Evolutionary conservation across 2,888 invertebrate genomes (phyloP), one percentile per base, ranked within the genome.

Genomic region (Oasisia sp.): DNA sequence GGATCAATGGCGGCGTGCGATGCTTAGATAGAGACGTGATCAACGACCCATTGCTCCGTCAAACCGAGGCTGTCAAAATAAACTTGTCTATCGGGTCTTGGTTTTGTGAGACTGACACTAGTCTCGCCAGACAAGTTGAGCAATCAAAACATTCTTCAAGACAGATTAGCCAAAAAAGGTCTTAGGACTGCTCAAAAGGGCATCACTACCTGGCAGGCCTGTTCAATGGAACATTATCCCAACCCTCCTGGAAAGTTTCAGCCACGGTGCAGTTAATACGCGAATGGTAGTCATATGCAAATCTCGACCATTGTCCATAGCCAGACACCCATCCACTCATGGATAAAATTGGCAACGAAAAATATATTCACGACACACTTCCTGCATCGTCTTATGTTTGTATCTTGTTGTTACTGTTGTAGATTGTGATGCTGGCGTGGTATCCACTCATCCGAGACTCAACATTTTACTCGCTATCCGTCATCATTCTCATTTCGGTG

Each of bases 381-480:
- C 9, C 50, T 50, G 50, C 1, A 50, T 27, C 19, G 27, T 74
- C 7, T 74, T 27, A 19, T 7, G 19, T n/a, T 27, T n/a, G 7
- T 74, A 27, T 38, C 38, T 74, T 0, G 14, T 1, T 74, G 74
- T 27, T 32, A 11, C 45, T 91, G 12, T 92, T 91, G 27, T 93
- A 95, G 95, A 94, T 94, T 11, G 94, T 95, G 27, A 58, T 93
- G 3, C 91, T 95, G 32, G 94, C 94, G 0, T 95, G 95, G 94
- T 95, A 94, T 94, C 95, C 95, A n/a, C 92, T 95, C 58, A 94
- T 94, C 89, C 92, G 95, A 92, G 95, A 95, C 92, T 95, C 95
- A 11, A 44, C 93, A 9, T 95, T 94, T 92, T 95, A 95, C 92
- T 93, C 94, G 9, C n/a, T 95, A 7, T 94, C 95, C 19, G 94